Percentiles rank a stretch among this genome's conserved stretches.
Evolutionary conservation across 2,113 vertebrate genomes (phyloP).

Genomic region (Grammomys dolichurus): DNA sequence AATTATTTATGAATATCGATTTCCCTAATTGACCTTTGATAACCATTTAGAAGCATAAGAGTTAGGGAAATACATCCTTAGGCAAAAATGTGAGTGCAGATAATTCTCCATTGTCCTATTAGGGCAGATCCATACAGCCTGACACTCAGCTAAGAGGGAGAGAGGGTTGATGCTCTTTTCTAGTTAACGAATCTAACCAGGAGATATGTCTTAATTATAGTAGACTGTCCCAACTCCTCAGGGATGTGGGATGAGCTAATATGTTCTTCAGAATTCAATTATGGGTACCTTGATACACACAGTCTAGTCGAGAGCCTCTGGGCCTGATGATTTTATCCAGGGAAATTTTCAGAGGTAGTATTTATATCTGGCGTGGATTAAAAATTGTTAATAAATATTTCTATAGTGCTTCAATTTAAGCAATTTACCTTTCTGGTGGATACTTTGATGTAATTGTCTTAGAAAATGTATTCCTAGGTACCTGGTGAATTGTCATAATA

Average conservation of each 20-base stretch:
- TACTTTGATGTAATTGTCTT: conserved; percentile 35
- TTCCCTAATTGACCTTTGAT: conserved; percentile 40
- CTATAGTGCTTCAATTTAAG: conserved; percentile 61
- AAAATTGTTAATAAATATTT: conserved; percentile 60
- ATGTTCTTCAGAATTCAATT: conserved; percentile 78
- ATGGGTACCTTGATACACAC: conserved; percentile 48
- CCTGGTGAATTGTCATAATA: background rate
- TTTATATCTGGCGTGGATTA: conserved; percentile 51
- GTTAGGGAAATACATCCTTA: conserved; percentile 55
- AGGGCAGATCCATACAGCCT: conserved; percentile 39
- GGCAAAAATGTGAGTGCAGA: conserved; percentile 51
- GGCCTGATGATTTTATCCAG: conserved; percentile 61
- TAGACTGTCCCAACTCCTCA: conserved; percentile 46
- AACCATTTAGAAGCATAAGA: conserved; percentile 36
- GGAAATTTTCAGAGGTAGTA: conserved; percentile 60
- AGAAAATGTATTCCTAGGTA: conserved; percentile 49
- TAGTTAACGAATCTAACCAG: conserved; percentile 65
- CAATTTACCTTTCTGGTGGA: background rate
- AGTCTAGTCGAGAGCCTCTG: conserved; percentile 56
- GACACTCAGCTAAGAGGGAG: conserved; percentile 60
- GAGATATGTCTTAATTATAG: conserved; percentile 73
- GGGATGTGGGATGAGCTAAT: conserved; percentile 56
- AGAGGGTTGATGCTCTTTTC: conserved; percentile 24
- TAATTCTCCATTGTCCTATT: conserved; percentile 64
- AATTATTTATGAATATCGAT: conserved; percentile 63